phyloP scores from a whole-genome alignment of 2,888 invertebrate species.

The Schizotus pectinicornis region DNA sequence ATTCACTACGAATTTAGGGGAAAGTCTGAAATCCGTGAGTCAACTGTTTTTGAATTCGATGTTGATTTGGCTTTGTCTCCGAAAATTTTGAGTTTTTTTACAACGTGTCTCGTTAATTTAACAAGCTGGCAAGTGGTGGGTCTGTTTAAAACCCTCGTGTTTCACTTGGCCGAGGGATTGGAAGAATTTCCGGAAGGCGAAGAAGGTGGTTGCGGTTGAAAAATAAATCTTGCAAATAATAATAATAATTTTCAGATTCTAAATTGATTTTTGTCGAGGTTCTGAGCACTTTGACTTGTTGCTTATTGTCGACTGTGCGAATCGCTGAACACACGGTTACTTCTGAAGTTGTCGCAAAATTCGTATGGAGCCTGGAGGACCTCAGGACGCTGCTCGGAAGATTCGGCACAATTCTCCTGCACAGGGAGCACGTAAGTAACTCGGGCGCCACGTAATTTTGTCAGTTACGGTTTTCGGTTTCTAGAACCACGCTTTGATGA shows the following conservation, averaged over 20 bases:
- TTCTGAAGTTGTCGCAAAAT: conserved; percentile 46
- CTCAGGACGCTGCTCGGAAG: conserved; percentile 43
- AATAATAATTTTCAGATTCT: conserved; percentile 35
- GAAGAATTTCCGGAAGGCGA: conserved; percentile 31
- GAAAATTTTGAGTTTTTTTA: conserved; percentile 47
- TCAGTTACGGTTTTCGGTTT: conserved; percentile 23
- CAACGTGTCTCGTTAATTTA: conserved; percentile 45
- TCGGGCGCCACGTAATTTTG: not conserved
- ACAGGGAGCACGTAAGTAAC: conserved; percentile 53
- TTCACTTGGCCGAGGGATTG: conserved; percentile 46
- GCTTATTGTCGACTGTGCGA: conserved; percentile 48
- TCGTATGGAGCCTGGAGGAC: conserved; percentile 47
- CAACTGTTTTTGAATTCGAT: conserved; percentile 24
- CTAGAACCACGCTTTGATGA: conserved; percentile 53
- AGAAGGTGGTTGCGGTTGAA: conserved; percentile 3
- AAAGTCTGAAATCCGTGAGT: conserved; percentile 17
- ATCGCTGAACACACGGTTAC: conserved; percentile 52
- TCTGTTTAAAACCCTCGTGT: conserved; percentile 51
- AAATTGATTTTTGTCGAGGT: conserved; percentile 47
- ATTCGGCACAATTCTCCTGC: conserved; percentile 50
- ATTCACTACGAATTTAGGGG: conserved; percentile 35
- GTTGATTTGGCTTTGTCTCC: conserved; percentile 45
- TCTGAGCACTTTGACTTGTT: conserved; percentile 44
- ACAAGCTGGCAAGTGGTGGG: conserved; percentile 53
- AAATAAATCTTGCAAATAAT: not conserved